A percentile compares a stretch with the other conserved stretches of the same genome.
These are phyloP conservation scores for Drosophila algonquin DNA, from an alignment of 2,888 invertebrate species.

Conservation along the genomic window DNA sequence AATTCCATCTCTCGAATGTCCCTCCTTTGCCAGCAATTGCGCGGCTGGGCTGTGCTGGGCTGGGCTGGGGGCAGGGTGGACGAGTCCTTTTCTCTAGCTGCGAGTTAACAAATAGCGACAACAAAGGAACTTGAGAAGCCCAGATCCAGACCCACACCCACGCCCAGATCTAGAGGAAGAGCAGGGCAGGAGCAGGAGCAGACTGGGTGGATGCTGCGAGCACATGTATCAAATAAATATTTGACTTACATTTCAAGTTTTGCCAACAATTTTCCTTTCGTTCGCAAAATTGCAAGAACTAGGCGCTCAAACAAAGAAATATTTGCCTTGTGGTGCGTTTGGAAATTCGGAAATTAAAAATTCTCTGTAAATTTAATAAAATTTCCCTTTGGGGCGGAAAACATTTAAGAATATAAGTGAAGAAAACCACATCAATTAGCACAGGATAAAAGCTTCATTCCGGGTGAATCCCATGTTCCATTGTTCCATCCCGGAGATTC, in stretches of 20 bases:
- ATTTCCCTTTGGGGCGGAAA: not conserved
- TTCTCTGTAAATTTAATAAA: not conserved
- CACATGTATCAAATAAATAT: constrained; percentile 17
- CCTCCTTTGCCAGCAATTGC: constrained; percentile 3
- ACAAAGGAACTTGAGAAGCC: constrained; percentile 30
- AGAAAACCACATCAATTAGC: not conserved
- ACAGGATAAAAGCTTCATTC: not conserved
- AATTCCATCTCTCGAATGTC: constrained; percentile 39
- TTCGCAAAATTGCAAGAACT: not conserved
- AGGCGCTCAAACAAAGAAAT: not conserved
- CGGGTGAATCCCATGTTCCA: not conserved
- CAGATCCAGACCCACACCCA: not conserved
- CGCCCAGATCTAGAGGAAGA: not conserved
- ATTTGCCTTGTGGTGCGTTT: not conserved
- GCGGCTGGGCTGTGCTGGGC: not conserved
- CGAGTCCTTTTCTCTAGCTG: not conserved
- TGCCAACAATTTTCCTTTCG: not conserved
- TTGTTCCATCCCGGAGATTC: not conserved
- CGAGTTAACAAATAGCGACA: constrained; percentile 27
- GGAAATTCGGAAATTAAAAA: not conserved
- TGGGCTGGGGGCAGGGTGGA: too few relatives aligned
- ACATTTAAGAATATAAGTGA: not conserved
- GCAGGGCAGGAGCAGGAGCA: too few relatives aligned
- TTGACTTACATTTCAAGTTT: constrained; percentile 1
- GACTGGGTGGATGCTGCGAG: not conserved